phyloP scores from a whole-genome alignment of 1,140 invertebrate species.

The Dendroctonus valens region DNA sequence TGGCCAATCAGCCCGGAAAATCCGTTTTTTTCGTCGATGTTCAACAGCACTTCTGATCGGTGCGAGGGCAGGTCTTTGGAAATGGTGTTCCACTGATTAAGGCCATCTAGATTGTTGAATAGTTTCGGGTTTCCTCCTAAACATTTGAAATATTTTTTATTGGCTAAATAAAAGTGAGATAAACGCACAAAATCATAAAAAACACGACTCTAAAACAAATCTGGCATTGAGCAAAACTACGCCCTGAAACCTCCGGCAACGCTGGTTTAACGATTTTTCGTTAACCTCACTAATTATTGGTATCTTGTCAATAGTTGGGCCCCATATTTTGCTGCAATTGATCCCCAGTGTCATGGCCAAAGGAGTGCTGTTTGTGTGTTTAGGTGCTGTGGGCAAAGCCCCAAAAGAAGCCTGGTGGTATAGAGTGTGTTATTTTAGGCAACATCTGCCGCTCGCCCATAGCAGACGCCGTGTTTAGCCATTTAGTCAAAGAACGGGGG shows the following conservation, averaged over 20 bases:
- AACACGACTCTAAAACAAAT: too few relatives aligned
- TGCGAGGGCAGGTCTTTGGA: conserved; percentile 52
- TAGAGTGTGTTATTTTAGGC: conserved; percentile 54
- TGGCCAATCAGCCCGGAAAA: conserved; percentile 68
- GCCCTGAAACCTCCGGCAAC: too few relatives aligned
- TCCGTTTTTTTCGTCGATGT: conserved; percentile 80
- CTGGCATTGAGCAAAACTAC: too few relatives aligned
- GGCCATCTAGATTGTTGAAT: conserved; percentile 60
- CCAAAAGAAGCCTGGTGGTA: not conserved
- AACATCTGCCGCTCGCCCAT: conserved; percentile 96
- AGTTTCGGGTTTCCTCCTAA: not conserved
- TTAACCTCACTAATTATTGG: too few relatives aligned
- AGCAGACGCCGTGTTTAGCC: conserved; percentile 84
- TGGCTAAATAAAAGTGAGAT: too few relatives aligned
- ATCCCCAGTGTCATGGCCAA: conserved; percentile 28
- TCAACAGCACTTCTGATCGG: conserved; percentile 71
- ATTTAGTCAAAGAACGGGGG: conserved; percentile 56
- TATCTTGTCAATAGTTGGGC: too few relatives aligned
- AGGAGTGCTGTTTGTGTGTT: conserved; percentile 57
- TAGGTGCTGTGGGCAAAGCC: conserved; percentile 31
- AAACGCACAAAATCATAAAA: too few relatives aligned
- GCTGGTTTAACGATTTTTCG: too few relatives aligned
- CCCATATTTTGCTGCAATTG: too few relatives aligned
- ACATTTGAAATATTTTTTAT: conserved; percentile 9
- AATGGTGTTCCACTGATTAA: conserved; percentile 70